These are phyloP conservation scores for Philypnodon macrostomus DNA, from an alignment of 2,797 vertebrate species.

Conservation along the genomic window DNA sequence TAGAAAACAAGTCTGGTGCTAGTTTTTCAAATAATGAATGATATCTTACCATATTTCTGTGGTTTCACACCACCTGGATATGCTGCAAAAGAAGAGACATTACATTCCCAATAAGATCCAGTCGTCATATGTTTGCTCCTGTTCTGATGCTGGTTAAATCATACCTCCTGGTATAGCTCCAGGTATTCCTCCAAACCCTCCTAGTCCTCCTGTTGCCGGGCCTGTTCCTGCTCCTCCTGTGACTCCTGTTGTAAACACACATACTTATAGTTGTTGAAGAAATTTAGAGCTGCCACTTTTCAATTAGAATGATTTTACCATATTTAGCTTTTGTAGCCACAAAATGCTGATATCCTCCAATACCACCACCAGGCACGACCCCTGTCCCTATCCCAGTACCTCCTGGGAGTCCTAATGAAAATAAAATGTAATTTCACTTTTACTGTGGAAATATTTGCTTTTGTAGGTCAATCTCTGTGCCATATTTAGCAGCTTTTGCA, in stretches of 20 bases:
- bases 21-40: neutral
- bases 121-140: neutral
- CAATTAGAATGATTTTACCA: neutral
- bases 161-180: slow-evolving; percentile 15
- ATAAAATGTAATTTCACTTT: neutral
- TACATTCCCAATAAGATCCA: slow-evolving; percentile 8
- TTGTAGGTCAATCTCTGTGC: slow-evolving; percentile 9
- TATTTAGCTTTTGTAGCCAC: slow-evolving; percentile 3
- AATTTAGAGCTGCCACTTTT: too few relatives aligned
- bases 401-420: slow-evolving; percentile 8
- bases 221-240: slow-evolving; percentile 24
- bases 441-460: neutral
- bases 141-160: neutral
- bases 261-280: neutral
- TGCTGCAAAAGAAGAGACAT: slow-evolving; percentile 23
- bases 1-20: neutral
- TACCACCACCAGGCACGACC: slow-evolving; percentile 9
- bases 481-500: slow-evolving; percentile 60
- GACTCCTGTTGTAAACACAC: slow-evolving; percentile 5
- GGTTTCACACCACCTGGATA: slow-evolving; percentile 55
- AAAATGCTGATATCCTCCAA: neutral
- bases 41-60: slow-evolving; percentile 49
- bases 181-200: slow-evolving; percentile 11
- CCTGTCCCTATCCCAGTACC: slow-evolving; percentile 14
- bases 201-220: slow-evolving; percentile 18